These are phyloP conservation scores for Ginglymostoma cirratum DNA, from an alignment of 2,113 vertebrate species.

Conservation along the genomic window DNA sequence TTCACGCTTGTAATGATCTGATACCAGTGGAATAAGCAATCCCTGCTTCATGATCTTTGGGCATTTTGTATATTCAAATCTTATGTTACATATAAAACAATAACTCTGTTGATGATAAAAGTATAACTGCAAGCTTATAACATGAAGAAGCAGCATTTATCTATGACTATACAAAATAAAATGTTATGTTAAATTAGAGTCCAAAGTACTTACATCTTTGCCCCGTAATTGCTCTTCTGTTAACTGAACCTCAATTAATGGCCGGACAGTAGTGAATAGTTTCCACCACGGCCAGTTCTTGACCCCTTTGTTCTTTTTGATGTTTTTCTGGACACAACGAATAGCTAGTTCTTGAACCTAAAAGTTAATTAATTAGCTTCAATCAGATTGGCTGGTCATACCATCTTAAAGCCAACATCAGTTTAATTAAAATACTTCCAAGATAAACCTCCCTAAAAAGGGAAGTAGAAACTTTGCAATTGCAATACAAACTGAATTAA, in stretches of 20 bases:
- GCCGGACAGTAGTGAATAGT: constrained; percentile 82
- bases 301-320: constrained; percentile 89
- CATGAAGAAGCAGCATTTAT: not conserved
- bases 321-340: constrained; percentile 96
- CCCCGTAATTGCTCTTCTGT: constrained; percentile 88
- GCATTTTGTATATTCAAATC: too few relatives aligned
- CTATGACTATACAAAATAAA: not conserved
- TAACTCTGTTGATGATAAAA: not conserved
- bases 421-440: not conserved
- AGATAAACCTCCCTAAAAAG: not conserved
- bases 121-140: not conserved
- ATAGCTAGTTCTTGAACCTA: constrained; percentile 95
- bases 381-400: not conserved
- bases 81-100: not conserved
- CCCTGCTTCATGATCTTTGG: too few relatives aligned
- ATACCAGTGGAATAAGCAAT: too few relatives aligned
- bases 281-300: constrained; percentile 96
- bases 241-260: constrained; percentile 89
- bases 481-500: not conserved
- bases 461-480: not conserved
- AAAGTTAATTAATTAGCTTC: not conserved
- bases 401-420: too few relatives aligned
- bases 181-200: not conserved
- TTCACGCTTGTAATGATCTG: too few relatives aligned
- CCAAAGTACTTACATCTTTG: constrained; percentile 72